A percentile compares a stretch with the other conserved stretches of the same genome.
These are phyloP conservation scores for Drosophila subpulchrella DNA, from an alignment of 1,140 invertebrate genomes.

Conservation along the genomic window DNA sequence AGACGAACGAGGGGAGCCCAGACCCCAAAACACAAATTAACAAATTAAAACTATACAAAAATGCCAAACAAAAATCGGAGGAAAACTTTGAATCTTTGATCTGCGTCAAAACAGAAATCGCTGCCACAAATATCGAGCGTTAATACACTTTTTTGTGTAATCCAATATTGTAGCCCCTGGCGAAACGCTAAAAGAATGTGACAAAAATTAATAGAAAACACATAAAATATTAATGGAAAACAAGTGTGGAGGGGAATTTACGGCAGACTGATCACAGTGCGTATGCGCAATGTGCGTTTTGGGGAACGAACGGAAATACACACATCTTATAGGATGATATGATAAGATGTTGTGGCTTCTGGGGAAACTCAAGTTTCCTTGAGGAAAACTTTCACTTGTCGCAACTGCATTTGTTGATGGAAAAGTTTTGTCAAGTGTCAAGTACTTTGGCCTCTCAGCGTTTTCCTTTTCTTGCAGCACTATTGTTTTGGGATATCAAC, in stretches of 20 bases:
- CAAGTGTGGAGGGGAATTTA: slow-evolving; percentile 25
- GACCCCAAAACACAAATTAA: slow-evolving; percentile 69
- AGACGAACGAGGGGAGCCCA: slow-evolving; percentile 21
- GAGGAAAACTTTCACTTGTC: slow-evolving; percentile 26
- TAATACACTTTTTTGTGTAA: slow-evolving; percentile 62
- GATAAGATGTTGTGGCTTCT: slow-evolving; percentile 12
- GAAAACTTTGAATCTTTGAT: slow-evolving; percentile 65
- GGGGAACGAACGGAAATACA: slow-evolving; percentile 5
- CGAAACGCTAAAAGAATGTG: slow-evolving; percentile 38
- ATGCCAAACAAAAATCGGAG: slow-evolving; percentile 19
- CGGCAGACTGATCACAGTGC: slow-evolving; percentile 51
- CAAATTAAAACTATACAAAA: slow-evolving; percentile 64
- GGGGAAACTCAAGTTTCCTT: slow-evolving; percentile 26
- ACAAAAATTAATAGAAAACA: slow-evolving; percentile 79
- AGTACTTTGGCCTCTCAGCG: slow-evolving; percentile 26
- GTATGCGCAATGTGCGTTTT: slow-evolving; percentile 55
- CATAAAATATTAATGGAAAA: slow-evolving; percentile 69
- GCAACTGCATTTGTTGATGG: slow-evolving; percentile 40
- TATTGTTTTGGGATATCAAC: slow-evolving; percentile 23
- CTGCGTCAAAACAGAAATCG: slow-evolving; percentile 74
- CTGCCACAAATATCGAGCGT: slow-evolving; percentile 50
- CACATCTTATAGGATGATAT: not conserved
- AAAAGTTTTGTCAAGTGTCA: slow-evolving; percentile 42
- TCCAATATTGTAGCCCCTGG: slow-evolving; percentile 50
- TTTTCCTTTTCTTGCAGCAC: not conserved